Percentiles rank a stretch among this genome's conserved stretches.
phyloP scores from a whole-genome alignment of 2,888 invertebrate species.

The Platynereis dumerilii region DNA sequence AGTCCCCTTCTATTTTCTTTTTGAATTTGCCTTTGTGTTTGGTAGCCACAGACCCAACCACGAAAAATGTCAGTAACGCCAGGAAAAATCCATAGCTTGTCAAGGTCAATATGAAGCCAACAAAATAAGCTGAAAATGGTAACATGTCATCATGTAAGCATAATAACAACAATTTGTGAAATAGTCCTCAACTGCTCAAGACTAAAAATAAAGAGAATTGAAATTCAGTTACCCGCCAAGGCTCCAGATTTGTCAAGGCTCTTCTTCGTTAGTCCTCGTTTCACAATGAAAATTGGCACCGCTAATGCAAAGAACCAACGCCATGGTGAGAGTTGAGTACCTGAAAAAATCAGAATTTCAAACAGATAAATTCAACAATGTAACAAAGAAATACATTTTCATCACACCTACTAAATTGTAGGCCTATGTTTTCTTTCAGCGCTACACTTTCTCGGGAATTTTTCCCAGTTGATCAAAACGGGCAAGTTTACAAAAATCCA shows the following conservation, averaged over 20 bases:
- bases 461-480: too few relatives aligned
- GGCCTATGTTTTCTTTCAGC: too few relatives aligned
- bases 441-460: too few relatives aligned
- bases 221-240: background rate
- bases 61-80: conserved; percentile 78
- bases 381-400: too few relatives aligned
- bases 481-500: too few relatives aligned
- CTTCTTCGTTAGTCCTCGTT: background rate
- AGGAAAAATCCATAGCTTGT: conserved; percentile 79
- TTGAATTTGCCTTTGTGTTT: conserved; percentile 71
- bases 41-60: conserved; percentile 81
- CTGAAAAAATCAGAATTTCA: too few relatives aligned
- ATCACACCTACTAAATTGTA: too few relatives aligned
- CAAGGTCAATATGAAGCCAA: conserved; percentile 79
- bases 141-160: too few relatives aligned
- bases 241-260: background rate
- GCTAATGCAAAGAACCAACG: conserved; percentile 4
- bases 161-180: too few relatives aligned
- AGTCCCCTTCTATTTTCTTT: conserved; percentile 76
- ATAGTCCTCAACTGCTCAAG: too few relatives aligned
- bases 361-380: too few relatives aligned
- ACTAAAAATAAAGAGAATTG: too few relatives aligned
- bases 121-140: conserved; percentile 58
- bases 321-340: background rate
- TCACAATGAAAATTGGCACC: background rate